These are phyloP conservation scores for Cisticola juncidis DNA, from an alignment of 2,113 vertebrate genomes.

Conservation along the genomic window DNA sequence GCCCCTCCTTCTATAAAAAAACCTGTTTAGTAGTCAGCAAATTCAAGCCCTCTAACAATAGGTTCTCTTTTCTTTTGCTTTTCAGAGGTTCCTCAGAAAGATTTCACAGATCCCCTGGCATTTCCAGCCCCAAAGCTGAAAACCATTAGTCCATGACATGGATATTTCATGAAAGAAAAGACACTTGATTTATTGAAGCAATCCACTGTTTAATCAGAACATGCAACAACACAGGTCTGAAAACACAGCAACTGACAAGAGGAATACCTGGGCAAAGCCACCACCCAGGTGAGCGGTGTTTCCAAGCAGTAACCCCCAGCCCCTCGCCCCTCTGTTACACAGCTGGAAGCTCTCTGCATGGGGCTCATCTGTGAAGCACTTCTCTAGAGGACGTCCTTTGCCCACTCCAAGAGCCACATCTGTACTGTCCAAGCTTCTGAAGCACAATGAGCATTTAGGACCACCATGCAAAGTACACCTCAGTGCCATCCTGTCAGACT, in stretches of 20 bases:
- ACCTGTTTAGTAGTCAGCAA: background rate
- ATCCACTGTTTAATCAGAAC: background rate
- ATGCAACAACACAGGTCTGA: background rate
- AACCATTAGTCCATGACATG: background rate
- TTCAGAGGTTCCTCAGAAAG: background rate
- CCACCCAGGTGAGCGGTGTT: rapidly evolving
- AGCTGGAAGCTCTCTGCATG: background rate
- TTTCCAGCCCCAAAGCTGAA: background rate
- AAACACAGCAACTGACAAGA: background rate
- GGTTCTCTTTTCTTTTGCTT: background rate
- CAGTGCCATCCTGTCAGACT: too few relatives aligned
- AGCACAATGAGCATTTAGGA: background rate
- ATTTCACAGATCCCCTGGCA: background rate
- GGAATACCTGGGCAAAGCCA: background rate
- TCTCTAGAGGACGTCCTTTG: background rate
- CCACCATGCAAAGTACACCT: background rate
- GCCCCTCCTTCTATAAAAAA: background rate
- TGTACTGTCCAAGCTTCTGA: background rate
- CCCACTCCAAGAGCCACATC: background rate
- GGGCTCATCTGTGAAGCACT: background rate
- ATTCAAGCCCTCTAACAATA: background rate
- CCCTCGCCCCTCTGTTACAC: background rate
- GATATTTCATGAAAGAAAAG: background rate
- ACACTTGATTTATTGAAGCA: background rate
- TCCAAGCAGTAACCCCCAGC: background rate